Evolutionary conservation across 2,113 vertebrate species (phyloP).

Genomic region (Telmatochromis bifrenatus): DNA sequence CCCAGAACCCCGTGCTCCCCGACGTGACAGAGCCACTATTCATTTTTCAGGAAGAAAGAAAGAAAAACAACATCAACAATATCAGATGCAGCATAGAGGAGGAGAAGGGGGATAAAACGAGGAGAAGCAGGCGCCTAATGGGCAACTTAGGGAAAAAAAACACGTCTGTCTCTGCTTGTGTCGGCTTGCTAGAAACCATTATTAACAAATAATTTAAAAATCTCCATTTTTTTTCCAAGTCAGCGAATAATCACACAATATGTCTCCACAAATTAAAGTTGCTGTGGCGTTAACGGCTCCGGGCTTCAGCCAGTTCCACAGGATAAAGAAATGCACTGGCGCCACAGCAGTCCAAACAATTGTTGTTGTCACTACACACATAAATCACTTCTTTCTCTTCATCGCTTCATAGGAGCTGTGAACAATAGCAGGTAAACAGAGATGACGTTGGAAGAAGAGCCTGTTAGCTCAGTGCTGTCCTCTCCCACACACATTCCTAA

Average conservation of each 20-base stretch:
- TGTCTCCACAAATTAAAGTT: background rate
- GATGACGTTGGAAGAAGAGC: slow-evolving; percentile 22
- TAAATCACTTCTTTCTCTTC: slow-evolving; percentile 44
- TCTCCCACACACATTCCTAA: slow-evolving; percentile 49
- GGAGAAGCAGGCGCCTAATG: background rate
- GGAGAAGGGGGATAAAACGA: background rate
- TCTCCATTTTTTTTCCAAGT: background rate
- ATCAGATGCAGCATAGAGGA: slow-evolving; percentile 51
- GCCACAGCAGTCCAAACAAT: slow-evolving; percentile 44
- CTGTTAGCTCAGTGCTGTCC: slow-evolving; percentile 23
- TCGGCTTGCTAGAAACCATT: background rate
- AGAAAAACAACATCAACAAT: slow-evolving; percentile 68
- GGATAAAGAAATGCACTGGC: slow-evolving; percentile 23
- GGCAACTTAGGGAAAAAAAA: background rate
- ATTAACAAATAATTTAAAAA: background rate
- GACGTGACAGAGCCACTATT: slow-evolving; percentile 61
- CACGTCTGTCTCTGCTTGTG: background rate
- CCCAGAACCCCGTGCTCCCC: slow-evolving; percentile 38
- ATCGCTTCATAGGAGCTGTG: slow-evolving; percentile 33
- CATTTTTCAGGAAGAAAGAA: slow-evolving; percentile 65
- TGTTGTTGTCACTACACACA: slow-evolving; percentile 48
- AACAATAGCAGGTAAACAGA: slow-evolving; percentile 64
- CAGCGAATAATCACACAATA: background rate
- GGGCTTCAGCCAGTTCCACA: background rate
- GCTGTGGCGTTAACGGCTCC: background rate